Percentiles rank a stretch among this genome's conserved stretches.
These are phyloP conservation scores for Orthosia gracilis DNA, from an alignment of 2,888 invertebrate genomes.

Conservation along the genomic window DNA sequence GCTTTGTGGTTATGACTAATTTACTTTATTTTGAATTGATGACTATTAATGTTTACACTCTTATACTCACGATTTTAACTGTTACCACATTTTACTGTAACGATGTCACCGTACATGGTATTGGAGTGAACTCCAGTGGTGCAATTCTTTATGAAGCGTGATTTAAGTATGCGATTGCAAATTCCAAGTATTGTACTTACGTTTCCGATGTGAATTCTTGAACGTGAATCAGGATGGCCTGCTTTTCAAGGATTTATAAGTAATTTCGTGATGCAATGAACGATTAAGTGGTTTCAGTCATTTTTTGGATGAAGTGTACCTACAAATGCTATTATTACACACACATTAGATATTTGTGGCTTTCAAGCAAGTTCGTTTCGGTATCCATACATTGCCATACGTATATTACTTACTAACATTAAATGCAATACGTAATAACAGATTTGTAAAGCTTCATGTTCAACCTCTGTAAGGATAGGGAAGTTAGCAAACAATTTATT, in stretches of 20 bases:
- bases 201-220: constrained; percentile 66
- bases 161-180: constrained; percentile 70
- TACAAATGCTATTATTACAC: constrained; percentile 30
- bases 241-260: constrained; percentile 68
- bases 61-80: constrained; percentile 40
- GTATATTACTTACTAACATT: background rate
- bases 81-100: constrained; percentile 43
- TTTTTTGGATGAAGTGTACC: constrained; percentile 55
- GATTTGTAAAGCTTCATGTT: constrained; percentile 7
- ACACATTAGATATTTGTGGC: constrained; percentile 17
- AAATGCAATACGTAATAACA: background rate
- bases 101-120: constrained; percentile 45
- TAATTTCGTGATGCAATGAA: constrained; percentile 66
- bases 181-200: constrained; percentile 69
- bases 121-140: constrained; percentile 47
- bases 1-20: constrained; percentile 65
- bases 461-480: background rate
- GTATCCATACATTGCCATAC: background rate
- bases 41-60: constrained; percentile 47
- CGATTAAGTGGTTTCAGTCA: constrained; percentile 58
- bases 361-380: constrained; percentile 1
- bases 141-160: constrained; percentile 61
- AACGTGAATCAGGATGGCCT: constrained; percentile 75
- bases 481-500: constrained; percentile 42
- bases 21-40: constrained; percentile 42